Conservation (phyloP, 2,888 invertebrate species). For the Caenorhabditis becei region DNA sequence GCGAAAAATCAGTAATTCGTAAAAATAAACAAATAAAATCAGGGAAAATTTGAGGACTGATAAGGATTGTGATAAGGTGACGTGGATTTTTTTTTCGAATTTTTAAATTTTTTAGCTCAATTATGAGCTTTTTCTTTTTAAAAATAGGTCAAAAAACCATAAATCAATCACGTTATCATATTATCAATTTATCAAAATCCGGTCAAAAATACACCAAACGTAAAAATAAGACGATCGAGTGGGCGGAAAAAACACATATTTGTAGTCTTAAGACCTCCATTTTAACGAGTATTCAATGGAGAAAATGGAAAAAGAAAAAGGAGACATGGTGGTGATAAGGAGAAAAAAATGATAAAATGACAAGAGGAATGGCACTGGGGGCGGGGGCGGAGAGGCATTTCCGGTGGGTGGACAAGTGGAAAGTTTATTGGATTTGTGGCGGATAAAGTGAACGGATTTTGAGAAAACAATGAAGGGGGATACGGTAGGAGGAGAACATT, state of each 20-base stretch:
- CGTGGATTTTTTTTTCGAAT: neutral
- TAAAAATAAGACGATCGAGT: neutral
- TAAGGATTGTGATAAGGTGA: no score
- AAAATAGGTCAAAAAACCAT: neutral
- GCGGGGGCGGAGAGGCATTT: constrained; percentile 4
- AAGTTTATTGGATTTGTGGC: no score
- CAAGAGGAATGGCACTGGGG: constrained; percentile 1
- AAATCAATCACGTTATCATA: no score
- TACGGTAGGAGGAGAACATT: no score
- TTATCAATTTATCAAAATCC: no score
- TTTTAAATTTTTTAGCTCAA: neutral
- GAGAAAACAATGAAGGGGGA: neutral
- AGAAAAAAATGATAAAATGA: neutral
- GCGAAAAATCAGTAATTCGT: no score
- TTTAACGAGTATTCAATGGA: neutral
- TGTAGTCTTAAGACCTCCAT: constrained; percentile 9
- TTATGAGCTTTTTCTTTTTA: neutral
- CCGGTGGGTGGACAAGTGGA: constrained; percentile 4
- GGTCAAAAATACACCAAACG: no score
- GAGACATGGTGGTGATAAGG: neutral
- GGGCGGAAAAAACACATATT: neutral
- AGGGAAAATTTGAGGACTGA: no score
- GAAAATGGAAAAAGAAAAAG: neutral
- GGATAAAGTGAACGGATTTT: no score
- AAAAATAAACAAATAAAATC: no score